Base-by-base conservation (phyloP, 2,888 invertebrate species). In the Nasonia oneida region DNA sequence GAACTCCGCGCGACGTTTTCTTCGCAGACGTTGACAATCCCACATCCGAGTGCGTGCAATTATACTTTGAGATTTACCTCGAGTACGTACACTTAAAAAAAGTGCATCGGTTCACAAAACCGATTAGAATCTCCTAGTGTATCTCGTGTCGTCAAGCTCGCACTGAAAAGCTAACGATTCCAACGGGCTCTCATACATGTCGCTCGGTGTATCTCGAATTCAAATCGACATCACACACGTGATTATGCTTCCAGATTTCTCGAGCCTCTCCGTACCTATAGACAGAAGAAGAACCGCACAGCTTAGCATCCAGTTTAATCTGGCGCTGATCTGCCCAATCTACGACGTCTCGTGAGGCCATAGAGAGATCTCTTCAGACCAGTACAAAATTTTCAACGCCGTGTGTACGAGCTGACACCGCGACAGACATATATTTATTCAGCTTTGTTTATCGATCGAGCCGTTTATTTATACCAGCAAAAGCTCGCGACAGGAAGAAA, bases 271-370 rank as follows among this genome's bases (percentile, higher is more conserved):
- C 6, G 8, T 8, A 12, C 33, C 70, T 50, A 50, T 50, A 50
- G 14, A 50, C 47, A 12, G 2, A 71, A 14, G 70, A 12, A 23
- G 5, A 37, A 3, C 50, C 3, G 29, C 29, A 18, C 14, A 29
- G 29, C 3, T 5, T 23, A n/a, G 2, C 37, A 80, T 70, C 79
- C 53, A 80, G 79, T 80, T 80, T 33, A 1, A 57, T 81, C 81
- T 29, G 73, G 81, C 57, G n/a, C 42, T 71, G 79, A 80, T 70
- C 53, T 80, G 71, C 70, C 23, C 29, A 71, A 39, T 39, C 39
- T 37, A 39, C 42, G 42, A 71, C 71, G n/a, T 33, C 29, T 29
- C 71, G 70, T 15, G 70, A 2, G 33, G 33, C 18, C 37, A 18
- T 18, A 18, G n/a, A 15, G 42, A 37, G 39, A 39, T 15, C 14